Conservation (phyloP, 2,797 vertebrate genomes). For the Parauchenoglanis ngamensis region DNA sequence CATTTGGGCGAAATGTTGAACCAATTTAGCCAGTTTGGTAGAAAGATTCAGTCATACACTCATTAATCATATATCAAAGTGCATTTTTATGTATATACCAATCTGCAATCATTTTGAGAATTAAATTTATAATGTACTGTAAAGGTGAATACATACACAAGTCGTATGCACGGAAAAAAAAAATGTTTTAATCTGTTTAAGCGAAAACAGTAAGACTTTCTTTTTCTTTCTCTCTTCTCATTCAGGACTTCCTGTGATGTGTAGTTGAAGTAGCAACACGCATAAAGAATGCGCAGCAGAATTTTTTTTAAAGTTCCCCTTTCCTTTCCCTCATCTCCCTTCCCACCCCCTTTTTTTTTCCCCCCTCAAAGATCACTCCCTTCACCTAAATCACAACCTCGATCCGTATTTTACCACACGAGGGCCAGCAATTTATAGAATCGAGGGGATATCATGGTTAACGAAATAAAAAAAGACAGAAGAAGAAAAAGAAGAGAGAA, state of each 20-base stretch:
- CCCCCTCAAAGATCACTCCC: conserved; percentile 55
- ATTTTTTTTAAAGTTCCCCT: conserved; percentile 30
- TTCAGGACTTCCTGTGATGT: conserved; percentile 71
- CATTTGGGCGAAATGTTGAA: neutral
- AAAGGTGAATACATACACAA: conserved; percentile 32
- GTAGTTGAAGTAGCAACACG: conserved; percentile 71
- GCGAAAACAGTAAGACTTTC: conserved; percentile 67
- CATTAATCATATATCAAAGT: conserved; percentile 60
- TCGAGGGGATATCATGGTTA: conserved; percentile 50
- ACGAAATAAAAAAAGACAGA: conserved; percentile 31
- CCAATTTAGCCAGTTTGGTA: neutral
- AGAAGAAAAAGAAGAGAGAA: conserved; percentile 49
- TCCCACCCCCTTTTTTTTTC: neutral
- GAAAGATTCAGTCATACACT: conserved; percentile 8
- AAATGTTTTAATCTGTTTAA: conserved; percentile 61
- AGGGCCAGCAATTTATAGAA: conserved; percentile 57
- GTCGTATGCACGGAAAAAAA: conserved; percentile 60
- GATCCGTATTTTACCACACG: conserved; percentile 54
- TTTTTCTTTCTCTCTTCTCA: conserved; percentile 68
- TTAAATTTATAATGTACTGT: conserved; percentile 56
- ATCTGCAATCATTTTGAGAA: conserved; percentile 61
- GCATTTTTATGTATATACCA: conserved; percentile 62
- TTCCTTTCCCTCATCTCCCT: conserved; percentile 28
- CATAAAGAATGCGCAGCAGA: conserved; percentile 64
- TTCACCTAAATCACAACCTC: conserved; percentile 53